Evolutionary conservation across 2,888 invertebrate genomes (phyloP).

Genomic region (Amblyteles armatorius): DNA sequence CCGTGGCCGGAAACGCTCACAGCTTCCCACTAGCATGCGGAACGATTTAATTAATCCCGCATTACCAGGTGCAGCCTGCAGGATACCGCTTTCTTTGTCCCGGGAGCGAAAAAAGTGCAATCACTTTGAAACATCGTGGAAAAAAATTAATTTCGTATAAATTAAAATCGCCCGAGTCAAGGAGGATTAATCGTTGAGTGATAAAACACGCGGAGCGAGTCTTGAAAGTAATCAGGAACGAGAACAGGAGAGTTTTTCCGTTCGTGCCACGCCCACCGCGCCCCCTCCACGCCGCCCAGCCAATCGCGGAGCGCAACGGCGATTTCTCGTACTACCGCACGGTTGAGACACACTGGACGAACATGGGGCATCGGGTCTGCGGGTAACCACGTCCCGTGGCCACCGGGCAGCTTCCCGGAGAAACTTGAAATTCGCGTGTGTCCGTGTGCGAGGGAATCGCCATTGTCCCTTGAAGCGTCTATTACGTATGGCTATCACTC

Average conservation of each 20-base stretch:
- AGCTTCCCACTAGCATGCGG: slow-evolving; percentile 18
- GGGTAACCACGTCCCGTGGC: slow-evolving; percentile 59
- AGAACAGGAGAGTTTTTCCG: slow-evolving; percentile 6
- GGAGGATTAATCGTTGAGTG: slow-evolving; percentile 1
- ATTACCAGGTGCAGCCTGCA: slow-evolving; percentile 45
- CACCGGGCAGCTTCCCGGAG: slow-evolving; percentile 55
- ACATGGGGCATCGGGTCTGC: slow-evolving; percentile 50
- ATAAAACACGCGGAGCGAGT: neutral
- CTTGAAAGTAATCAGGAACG: neutral
- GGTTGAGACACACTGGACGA: slow-evolving; percentile 57
- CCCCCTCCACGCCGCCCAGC: slow-evolving; percentile 41
- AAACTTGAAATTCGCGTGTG: slow-evolving; percentile 50
- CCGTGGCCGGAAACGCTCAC: slow-evolving; percentile 53
- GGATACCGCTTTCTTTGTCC: slow-evolving; percentile 37
- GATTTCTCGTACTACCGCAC: slow-evolving; percentile 13
- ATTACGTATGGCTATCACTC: slow-evolving; percentile 19
- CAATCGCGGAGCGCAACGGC: slow-evolving; percentile 30
- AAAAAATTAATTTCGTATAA: slow-evolving; percentile 25
- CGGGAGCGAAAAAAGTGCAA: neutral
- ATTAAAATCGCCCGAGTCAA: slow-evolving; percentile 10
- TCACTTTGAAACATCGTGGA: neutral
- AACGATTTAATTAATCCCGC: slow-evolving; percentile 57
- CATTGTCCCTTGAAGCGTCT: slow-evolving; percentile 26
- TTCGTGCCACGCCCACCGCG: slow-evolving; percentile 34
- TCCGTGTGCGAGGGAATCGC: slow-evolving; percentile 10